phyloP scores from a whole-genome alignment of 2,113 vertebrate genomes.

The Poecile atricapillus region DNA sequence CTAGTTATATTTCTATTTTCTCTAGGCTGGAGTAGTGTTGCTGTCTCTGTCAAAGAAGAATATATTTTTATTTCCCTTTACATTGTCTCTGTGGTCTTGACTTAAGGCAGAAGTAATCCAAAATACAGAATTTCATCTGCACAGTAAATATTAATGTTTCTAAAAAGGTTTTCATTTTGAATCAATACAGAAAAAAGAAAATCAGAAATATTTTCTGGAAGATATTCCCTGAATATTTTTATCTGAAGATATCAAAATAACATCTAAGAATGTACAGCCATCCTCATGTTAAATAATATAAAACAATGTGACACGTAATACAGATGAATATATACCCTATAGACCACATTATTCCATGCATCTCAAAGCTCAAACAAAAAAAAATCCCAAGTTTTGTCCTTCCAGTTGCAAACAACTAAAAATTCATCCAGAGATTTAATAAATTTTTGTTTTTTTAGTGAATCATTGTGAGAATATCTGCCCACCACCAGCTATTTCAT shows the following conservation, averaged over 20 bases:
- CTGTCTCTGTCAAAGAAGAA: neutral
- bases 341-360: neutral
- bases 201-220: neutral
- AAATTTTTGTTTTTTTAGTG: neutral
- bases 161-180: neutral
- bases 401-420: neutral
- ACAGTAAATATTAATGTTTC: neutral
- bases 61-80: neutral
- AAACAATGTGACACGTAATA: neutral
- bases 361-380: neutral
- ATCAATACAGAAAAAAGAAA: neutral
- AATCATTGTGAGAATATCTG: neutral
- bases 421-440: neutral
- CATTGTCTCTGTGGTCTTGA: neutral
- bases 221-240: neutral
- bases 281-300: neutral
- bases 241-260: neutral
- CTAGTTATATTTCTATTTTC: neutral
- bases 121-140: neutral
- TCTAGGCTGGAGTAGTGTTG: neutral
- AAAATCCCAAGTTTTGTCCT: neutral
- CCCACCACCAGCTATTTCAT: neutral
- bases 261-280: neutral
- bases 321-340: neutral
- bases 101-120: neutral